Percentiles rank a stretch among this genome's conserved stretches.
Evolutionary conservation across 2,888 invertebrate genomes (phyloP).

Genomic region (Acleris literana): DNA sequence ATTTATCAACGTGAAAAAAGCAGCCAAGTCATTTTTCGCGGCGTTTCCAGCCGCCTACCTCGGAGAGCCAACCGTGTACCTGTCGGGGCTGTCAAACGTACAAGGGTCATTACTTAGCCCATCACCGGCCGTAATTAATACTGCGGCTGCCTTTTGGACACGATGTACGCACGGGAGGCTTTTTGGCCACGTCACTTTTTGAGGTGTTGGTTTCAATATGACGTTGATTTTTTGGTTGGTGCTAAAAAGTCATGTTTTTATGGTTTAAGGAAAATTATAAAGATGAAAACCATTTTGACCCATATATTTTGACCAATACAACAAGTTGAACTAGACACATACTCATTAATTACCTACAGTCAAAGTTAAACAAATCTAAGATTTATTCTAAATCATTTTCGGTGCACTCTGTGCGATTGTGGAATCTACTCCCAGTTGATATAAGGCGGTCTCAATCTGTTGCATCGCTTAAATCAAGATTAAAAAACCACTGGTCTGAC

Average conservation of each 20-base stretch:
- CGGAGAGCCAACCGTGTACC: slow-evolving; percentile 52
- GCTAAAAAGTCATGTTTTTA: neutral
- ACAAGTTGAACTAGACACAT: too few relatives aligned
- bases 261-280: too few relatives aligned
- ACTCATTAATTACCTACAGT: too few relatives aligned
- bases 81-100: slow-evolving; percentile 75
- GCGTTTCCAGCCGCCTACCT: slow-evolving; percentile 40
- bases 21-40: slow-evolving; percentile 10
- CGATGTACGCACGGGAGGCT: slow-evolving; percentile 34
- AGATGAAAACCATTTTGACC: too few relatives aligned
- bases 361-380: too few relatives aligned
- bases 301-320: too few relatives aligned
- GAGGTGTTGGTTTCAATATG: neutral
- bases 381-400: too few relatives aligned
- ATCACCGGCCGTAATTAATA: slow-evolving; percentile 76
- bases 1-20: slow-evolving; percentile 15
- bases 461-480: too few relatives aligned
- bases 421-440: too few relatives aligned
- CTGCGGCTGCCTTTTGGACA: slow-evolving; percentile 42
- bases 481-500: too few relatives aligned
- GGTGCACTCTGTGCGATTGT: too few relatives aligned
- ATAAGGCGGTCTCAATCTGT: too few relatives aligned
- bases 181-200: slow-evolving; percentile 6
- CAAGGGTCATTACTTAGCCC: slow-evolving; percentile 82
- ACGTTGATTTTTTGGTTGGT: neutral